Evolutionary conservation across 1,140 invertebrate genomes (phyloP).

Genomic region (Drosophila suzukii): DNA sequence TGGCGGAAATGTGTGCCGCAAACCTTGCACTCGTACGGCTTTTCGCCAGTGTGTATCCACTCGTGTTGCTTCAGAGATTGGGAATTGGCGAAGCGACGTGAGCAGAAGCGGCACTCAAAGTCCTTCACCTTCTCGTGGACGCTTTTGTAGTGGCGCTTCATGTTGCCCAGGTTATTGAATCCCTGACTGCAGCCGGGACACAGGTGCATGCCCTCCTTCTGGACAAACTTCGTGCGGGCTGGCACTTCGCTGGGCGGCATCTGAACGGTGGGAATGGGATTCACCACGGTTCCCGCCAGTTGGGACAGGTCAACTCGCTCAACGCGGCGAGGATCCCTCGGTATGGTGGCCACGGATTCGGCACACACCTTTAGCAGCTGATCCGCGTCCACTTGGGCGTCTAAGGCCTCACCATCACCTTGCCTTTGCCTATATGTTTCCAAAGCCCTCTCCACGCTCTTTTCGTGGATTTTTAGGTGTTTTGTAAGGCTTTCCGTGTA

Average conservation of each 20-base stretch:
- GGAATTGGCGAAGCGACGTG: conserved; percentile 76
- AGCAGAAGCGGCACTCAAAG: conserved; percentile 78
- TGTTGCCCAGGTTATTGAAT: conserved; percentile 78
- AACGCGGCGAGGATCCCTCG: conserved; percentile 69
- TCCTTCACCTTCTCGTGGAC: conserved; percentile 82
- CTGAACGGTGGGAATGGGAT: conserved; percentile 67
- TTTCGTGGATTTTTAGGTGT: conserved; percentile 79
- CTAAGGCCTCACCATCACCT: conserved; percentile 26
- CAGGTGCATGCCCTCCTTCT: conserved; percentile 75
- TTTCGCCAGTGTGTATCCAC: conserved; percentile 85
- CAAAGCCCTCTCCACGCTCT: conserved; percentile 70
- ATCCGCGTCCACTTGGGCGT: conserved; percentile 47
- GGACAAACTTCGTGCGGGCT: conserved; percentile 51
- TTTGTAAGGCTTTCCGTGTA: conserved; percentile 75
- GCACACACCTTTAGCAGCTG: conserved; percentile 73
- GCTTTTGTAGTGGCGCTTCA: conserved; percentile 79
- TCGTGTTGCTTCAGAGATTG: conserved; percentile 82
- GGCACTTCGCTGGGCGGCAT: conserved; percentile 40
- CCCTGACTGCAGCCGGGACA: conserved; percentile 75
- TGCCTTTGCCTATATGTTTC: conserved; percentile 76
- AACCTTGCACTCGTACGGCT: conserved; percentile 68
- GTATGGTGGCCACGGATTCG: conserved; percentile 76
- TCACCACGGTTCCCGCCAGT: conserved; percentile 73
- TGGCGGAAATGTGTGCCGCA: conserved; percentile 77
- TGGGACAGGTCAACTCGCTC: conserved; percentile 74